Base-by-base conservation (phyloP, 1,140 invertebrate genomes). In the Cepaea nemoralis region DNA sequence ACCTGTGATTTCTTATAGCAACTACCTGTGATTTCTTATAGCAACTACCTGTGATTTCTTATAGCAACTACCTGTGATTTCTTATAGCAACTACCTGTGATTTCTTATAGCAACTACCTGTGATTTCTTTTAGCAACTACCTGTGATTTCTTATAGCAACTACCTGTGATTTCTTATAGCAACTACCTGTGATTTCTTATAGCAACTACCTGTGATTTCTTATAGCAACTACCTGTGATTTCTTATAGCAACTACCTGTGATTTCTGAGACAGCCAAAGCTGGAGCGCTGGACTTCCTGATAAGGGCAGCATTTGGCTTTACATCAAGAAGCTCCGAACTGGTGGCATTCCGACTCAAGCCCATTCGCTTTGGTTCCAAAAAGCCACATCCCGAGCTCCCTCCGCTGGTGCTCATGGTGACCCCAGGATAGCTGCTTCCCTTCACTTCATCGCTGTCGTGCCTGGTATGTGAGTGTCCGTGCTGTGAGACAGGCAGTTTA, bases 381-480 rank as follows among this genome's bases (percentile, higher is more conserved):
- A 45, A 45, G 40, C 63, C 66, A 37, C 59, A 39, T 31, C 31
- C 42, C 14, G 76, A 22, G 73, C 80, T 39, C 87, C 88, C 70
- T 83, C 74, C 33, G 88, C 82, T 19, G 86, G 87, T 19, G 83
- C 85, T n/a, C 85, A 78, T 42, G 2, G 40, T 14, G 3, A 74
- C 39, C 31, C 71, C 71, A 31, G 31, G 48, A 35, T 10, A 3
- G 16, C 16, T 35, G 1, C 2, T 40, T 2, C 1, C 27, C 55
- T 77, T 66, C 55, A 39, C 37, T 3, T 63, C 75, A 50, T 45
- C 59, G 19, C 86, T 87, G 81, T 87, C 86, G 37, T 88, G 87
- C 27, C 86, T 71, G 55, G 86, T 85, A 82, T 88, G 89, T 37
- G 71, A 39, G 0, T 83, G 83, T 81, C 87, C 87, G 40, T 67